Percentiles rank a stretch among this genome's conserved stretches.
Evolutionary conservation across 1,140 invertebrate species (phyloP).

Genomic region (Tetragonula clypearis): DNA sequence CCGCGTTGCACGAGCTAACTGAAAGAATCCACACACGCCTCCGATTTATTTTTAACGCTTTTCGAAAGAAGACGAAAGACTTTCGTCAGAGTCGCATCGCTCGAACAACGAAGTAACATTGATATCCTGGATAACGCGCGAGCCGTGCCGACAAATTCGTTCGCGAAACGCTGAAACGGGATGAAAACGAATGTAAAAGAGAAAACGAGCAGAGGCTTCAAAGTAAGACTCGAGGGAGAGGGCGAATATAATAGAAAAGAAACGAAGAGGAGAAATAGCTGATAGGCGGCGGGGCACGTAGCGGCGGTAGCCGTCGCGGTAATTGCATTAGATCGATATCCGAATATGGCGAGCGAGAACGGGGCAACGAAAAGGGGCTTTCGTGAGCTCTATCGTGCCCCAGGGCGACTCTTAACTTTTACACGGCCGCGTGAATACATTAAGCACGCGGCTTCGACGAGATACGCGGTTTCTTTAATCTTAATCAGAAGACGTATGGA

Average conservation of each 20-base stretch:
- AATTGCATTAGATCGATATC: conserved; percentile 64
- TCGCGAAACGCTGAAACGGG: neutral
- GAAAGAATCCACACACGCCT: neutral
- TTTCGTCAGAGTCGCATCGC: neutral
- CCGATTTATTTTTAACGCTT: neutral
- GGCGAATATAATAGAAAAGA: neutral
- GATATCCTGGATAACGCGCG: neutral
- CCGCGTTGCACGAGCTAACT: too few species aligned
- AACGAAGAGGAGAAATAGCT: neutral
- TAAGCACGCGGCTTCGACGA: conserved; percentile 65
- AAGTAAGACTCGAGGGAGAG: too few species aligned
- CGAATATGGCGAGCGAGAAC: conserved; percentile 43
- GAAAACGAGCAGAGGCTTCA: neutral
- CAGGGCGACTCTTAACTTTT: conserved; percentile 70
- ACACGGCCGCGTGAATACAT: conserved; percentile 73
- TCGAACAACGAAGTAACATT: neutral
- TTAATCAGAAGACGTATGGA: conserved; percentile 80
- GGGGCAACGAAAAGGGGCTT: conserved; percentile 44
- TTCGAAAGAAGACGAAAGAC: neutral
- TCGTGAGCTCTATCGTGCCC: conserved; percentile 69
- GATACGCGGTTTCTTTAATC: conserved; percentile 79
- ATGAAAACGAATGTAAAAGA: neutral
- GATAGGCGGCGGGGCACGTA: conserved; percentile 11
- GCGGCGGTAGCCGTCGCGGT: conserved; percentile 38
- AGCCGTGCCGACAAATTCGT: neutral